Percentiles rank a stretch among this genome's conserved stretches.
Evolutionary conservation across 2,888 invertebrate genomes (phyloP).

Genomic region (Tachina fera): DNA sequence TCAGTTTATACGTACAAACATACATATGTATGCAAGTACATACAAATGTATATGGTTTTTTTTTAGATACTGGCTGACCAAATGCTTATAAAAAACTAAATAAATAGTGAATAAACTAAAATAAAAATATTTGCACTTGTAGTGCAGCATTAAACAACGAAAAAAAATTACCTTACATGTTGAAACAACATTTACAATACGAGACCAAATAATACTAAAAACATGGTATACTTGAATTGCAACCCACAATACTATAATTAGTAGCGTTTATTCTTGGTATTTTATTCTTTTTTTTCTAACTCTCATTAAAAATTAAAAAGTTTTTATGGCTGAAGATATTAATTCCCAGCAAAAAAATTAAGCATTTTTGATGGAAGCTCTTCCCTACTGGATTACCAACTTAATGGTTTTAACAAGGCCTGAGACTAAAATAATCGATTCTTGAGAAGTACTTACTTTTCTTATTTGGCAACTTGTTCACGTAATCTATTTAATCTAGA

Average conservation of each 20-base stretch:
- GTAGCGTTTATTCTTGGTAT: constrained; percentile 48
- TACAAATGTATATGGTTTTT: background rate
- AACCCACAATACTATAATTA: constrained; percentile 69
- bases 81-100: background rate
- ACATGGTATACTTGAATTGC: constrained; percentile 65
- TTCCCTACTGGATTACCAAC: too few relatives aligned
- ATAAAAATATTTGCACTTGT: constrained; percentile 28
- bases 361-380: too few relatives aligned
- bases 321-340: constrained; percentile 33
- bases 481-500: too few relatives aligned
- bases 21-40: too few relatives aligned
- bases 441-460: too few relatives aligned
- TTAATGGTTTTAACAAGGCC: too few relatives aligned
- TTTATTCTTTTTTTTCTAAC: constrained; percentile 13
- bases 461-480: too few relatives aligned
- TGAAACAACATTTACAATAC: constrained; percentile 64
- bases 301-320: constrained; percentile 38
- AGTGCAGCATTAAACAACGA: background rate
- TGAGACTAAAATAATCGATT: too few relatives aligned
- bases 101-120: background rate
- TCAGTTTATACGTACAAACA: background rate
- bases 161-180: constrained; percentile 61
- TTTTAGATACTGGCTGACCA: background rate
- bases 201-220: constrained; percentile 44
- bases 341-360: too few relatives aligned